Evolutionary conservation across 2,888 invertebrate species (phyloP), one percentile per base, ranked within the genome.

Genomic region (Ochlodes sylvanus): DNA sequence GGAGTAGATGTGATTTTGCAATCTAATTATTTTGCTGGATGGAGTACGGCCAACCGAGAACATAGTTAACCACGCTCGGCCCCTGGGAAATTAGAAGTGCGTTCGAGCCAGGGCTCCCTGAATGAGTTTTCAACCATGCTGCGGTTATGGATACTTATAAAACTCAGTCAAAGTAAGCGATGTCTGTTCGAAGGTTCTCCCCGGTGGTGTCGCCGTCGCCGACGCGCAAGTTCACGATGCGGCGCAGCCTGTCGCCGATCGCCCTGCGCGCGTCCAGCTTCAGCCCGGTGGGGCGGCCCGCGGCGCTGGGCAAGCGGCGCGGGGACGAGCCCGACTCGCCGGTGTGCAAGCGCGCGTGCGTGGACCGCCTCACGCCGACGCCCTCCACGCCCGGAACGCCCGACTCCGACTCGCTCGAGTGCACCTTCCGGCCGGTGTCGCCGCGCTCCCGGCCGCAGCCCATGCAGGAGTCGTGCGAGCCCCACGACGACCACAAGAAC

Each of bases 191-290:
- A 87, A 86, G 94, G 88, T 94, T 84, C 86, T 94, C 95, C 0
- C 93, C 94, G 42, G 94, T 88, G 72, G 94, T 96, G 47, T 97
- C 97, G 9, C 97, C 97, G 21, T 97, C 97, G 72, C 98, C 98
- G 2, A 98, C 98, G 34, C 94, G 98, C 71, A 97, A 97, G 62
- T 97, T 96, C 87, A 95, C 97, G 71, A 96, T 96, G 60, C 94
- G 97, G 77, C 95, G 97, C 69, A 98, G 98, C 76, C 95, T 98
- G 77, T 98, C 98, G 72, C 98, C 98, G 0, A 98, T 98, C 76
- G 95, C 97, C 12, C 95, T 97, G 89, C 94, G 98, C 65, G 96
- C 97, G 15, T 96, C 96, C 60, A 94, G 95, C 71, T 90, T 97
- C 79, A 96, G 96, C 60, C 95, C 96, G 0, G 95, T 95, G 19